Conservation (phyloP, 2,888 invertebrate species). For the Andrena fulva region DNA sequence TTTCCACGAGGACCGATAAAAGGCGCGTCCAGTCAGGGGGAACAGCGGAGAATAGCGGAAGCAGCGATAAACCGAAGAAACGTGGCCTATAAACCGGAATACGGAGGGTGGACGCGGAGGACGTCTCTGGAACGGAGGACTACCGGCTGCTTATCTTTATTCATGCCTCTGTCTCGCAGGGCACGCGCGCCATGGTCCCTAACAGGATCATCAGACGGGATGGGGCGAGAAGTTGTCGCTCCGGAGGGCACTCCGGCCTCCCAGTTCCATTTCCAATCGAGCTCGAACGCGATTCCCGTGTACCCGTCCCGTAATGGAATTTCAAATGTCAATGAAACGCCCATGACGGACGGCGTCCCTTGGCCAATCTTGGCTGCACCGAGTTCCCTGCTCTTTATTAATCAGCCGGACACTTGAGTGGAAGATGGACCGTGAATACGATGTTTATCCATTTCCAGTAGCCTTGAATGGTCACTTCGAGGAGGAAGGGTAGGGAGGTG, state of each 20-base stretch:
- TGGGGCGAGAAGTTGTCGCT: slow-evolving; percentile 21
- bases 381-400: no score
- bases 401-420: no score
- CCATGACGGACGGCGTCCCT: slow-evolving; percentile 24
- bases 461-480: no score
- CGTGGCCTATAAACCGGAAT: not conserved
- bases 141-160: slow-evolving; percentile 57
- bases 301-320: slow-evolving; percentile 68
- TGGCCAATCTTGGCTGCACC: slow-evolving; percentile 15
- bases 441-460: no score
- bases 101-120: not conserved
- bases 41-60: no score
- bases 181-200: not conserved
- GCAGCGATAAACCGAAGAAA: not conserved
- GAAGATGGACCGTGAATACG: no score
- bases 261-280: slow-evolving; percentile 61
- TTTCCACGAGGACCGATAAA: slow-evolving; percentile 16
- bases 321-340: slow-evolving; percentile 69
- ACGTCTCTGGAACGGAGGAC: not conserved
- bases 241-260: slow-evolving; percentile 32
- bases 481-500: no score
- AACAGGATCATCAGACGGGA: not conserved
- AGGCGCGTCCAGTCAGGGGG: not conserved
- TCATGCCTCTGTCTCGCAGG: slow-evolving; percentile 44
- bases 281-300: slow-evolving; percentile 33